These are phyloP conservation scores for Dicyrtoma fusca DNA, from an alignment of 2,888 invertebrate genomes.

Conservation along the genomic window DNA sequence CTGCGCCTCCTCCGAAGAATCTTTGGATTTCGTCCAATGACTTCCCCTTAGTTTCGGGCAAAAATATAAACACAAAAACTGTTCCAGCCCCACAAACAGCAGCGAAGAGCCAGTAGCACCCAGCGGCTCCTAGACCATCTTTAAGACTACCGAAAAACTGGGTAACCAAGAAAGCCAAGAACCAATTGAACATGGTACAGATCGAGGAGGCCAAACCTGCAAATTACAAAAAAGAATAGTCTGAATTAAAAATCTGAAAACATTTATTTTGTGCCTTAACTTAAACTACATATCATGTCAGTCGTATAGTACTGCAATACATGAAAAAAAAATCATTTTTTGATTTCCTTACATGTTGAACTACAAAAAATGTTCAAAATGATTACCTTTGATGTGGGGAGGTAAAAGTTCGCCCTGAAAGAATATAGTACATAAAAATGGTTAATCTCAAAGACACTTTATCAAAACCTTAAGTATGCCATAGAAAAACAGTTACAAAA, in stretches of 20 bases:
- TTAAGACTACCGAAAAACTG: conserved; percentile 58
- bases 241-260: too few relatives aligned
- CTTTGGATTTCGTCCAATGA: conserved; percentile 48
- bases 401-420: conserved; percentile 72
- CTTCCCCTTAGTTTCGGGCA: conserved; percentile 52
- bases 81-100: conserved; percentile 47
- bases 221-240: too few relatives aligned
- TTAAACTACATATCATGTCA: too few relatives aligned
- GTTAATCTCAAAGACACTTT: too few relatives aligned
- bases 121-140: conserved; percentile 57
- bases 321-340: too few relatives aligned
- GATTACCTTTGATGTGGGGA: conserved; percentile 71
- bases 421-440: too few relatives aligned
- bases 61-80: conserved; percentile 44
- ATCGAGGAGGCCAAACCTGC: conserved; percentile 45
- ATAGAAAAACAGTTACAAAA: too few relatives aligned
- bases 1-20: conserved; percentile 38
- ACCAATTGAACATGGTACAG: conserved; percentile 77
- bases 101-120: conserved; percentile 54
- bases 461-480: too few relatives aligned
- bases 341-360: not conserved
- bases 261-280: too few relatives aligned
- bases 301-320: too few relatives aligned
- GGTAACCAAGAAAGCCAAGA: conserved; percentile 67
- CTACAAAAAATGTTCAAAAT: not conserved